Base-by-base conservation (phyloP, 2,113 vertebrate species). In the Gymnogyps californianus region DNA sequence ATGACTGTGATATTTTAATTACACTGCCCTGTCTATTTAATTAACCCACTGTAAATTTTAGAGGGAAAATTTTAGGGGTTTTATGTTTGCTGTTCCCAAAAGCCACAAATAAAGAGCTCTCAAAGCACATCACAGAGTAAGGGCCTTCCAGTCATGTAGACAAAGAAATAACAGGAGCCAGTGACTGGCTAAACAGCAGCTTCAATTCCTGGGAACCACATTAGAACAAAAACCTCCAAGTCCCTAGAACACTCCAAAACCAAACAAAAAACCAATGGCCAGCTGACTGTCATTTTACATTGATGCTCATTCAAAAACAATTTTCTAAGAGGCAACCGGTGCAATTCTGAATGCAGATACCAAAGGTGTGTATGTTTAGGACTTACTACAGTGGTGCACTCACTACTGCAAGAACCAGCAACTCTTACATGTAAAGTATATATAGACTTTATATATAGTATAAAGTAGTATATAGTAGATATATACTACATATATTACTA, bases 231-330 rank as follows among this genome's bases (percentile, higher is more conserved):
- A 83, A 10, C 11, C 28, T 57, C 31, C 24, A 49, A 74, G 29
- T 24, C 44, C 21, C 44, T 19, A 28, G 10, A 64, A 75, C 5
- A 16, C 42, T 83, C 57, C 81, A 91, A 84, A 85, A 32, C 3
- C 0, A 1, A 78, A 42, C 9, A 55, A 22, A 58, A 42, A 59
- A 15, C 12, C 8, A 34, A 2, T 1, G 4, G 26, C 28, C 79
- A 88, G 57, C 25, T 72, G 52, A 20, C 40, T 92, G 36, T 31
- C 34, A 47, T 57, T 94, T 88, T 44, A 83, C 54, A 44, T 6
- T 49, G 26, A 64, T 76, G 11, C 7, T 85, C 52, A 40, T 67
- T 72, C 66, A 51, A 49, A 95, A 80, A 51, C 36, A 57, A 70
- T 16, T 79, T 72, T 80, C 9, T n/a, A 44, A 32, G 67, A 70